Percentiles rank a stretch among this genome's conserved stretches.
Evolutionary conservation across 2,888 invertebrate genomes (phyloP).

Genomic region (Hypomecis punctinalis): DNA sequence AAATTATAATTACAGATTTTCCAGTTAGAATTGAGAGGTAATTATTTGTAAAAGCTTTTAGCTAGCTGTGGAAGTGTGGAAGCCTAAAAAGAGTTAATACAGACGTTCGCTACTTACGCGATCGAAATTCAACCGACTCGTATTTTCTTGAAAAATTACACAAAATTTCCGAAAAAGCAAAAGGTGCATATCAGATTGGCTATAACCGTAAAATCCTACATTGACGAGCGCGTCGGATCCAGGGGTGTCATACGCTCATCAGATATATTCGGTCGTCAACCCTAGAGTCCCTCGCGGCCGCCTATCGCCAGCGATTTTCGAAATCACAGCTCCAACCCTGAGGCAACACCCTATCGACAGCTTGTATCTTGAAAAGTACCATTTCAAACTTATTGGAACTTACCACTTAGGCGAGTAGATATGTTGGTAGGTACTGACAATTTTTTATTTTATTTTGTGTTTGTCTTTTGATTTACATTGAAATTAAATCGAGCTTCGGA

Average conservation of each 20-base stretch:
- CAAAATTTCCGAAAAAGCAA: constrained; percentile 17
- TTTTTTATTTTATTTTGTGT: no score
- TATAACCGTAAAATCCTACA: constrained; percentile 31
- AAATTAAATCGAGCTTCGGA: no score
- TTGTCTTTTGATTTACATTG: no score
- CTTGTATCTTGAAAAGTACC: constrained; percentile 38
- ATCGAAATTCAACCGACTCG: not conserved
- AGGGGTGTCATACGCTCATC: constrained; percentile 42
- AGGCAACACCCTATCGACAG: constrained; percentile 44
- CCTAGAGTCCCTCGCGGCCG: constrained; percentile 49
- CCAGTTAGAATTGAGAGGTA: no score
- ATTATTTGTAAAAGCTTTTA: no score
- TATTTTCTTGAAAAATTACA: constrained; percentile 26
- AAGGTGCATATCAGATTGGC: constrained; percentile 31
- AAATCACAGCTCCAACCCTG: constrained; percentile 44
- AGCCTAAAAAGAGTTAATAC: no score
- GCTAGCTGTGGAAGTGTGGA: no score
- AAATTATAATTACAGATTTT: no score
- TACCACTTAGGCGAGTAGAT: constrained; percentile 15
- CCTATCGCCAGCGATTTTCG: constrained; percentile 46
- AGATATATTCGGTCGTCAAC: constrained; percentile 57
- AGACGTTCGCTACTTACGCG: not conserved
- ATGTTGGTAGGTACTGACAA: not conserved
- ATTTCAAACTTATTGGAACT: constrained; percentile 27
- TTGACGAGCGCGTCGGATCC: constrained; percentile 31